Evolutionary conservation across 1,140 invertebrate species (phyloP).

Genomic region (Tachypleus tridentatus): DNA sequence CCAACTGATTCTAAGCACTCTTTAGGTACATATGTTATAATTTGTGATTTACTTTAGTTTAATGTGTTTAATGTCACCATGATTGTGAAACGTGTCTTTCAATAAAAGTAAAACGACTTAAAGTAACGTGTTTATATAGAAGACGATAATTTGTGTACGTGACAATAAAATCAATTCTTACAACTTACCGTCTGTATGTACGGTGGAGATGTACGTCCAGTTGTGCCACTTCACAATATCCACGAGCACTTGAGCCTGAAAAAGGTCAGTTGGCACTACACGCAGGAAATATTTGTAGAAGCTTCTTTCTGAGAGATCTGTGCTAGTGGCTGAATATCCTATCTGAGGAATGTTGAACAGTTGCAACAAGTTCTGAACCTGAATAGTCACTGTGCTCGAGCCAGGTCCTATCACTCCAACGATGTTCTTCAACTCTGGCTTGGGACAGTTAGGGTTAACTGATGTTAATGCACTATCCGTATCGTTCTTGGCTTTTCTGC

Average conservation of each 20-base stretch:
- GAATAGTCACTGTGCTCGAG: slow-evolving; percentile 51
- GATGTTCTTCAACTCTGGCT: slow-evolving; percentile 39
- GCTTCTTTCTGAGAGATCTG: slow-evolving; percentile 61
- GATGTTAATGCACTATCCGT: not conserved
- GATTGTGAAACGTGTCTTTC: too few species aligned
- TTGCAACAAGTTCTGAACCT: slow-evolving; percentile 69
- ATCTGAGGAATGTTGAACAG: slow-evolving; percentile 68
- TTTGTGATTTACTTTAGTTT: too few species aligned
- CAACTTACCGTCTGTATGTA: slow-evolving; percentile 59
- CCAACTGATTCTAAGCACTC: too few species aligned
- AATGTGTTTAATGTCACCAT: too few species aligned
- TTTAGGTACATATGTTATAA: too few species aligned
- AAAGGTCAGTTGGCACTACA: slow-evolving; percentile 67
- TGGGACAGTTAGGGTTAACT: slow-evolving; percentile 17
- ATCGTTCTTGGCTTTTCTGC: too few species aligned
- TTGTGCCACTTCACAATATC: slow-evolving; percentile 57
- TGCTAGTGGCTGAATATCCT: slow-evolving; percentile 68
- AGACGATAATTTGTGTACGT: too few species aligned
- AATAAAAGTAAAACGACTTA: too few species aligned
- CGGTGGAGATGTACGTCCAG: slow-evolving; percentile 73
- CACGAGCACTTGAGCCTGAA: slow-evolving; percentile 62
- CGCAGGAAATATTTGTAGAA: slow-evolving; percentile 65
- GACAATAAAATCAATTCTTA: too few species aligned
- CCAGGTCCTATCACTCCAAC: slow-evolving; percentile 58
- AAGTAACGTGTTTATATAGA: too few species aligned